Base-by-base conservation (phyloP, 2,797 vertebrate genomes). In the Poeciliopsis turneri region DNA sequence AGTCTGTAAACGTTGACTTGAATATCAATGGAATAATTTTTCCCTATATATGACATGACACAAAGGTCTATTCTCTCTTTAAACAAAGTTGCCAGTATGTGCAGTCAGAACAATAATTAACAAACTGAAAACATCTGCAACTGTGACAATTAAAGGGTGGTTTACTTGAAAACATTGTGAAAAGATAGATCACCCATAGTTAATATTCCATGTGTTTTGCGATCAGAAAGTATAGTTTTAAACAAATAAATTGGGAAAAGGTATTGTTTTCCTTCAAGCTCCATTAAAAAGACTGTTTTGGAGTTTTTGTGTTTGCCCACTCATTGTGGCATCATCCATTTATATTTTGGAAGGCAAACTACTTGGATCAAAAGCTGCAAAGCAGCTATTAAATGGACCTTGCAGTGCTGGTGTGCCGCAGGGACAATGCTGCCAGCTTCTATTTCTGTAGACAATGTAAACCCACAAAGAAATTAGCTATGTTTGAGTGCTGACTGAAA, bases 361-460 rank as follows among this genome's bases (percentile, higher is more conserved):
- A n/a, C 39, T 81, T 51, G 28, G 74, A 69, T 70, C 43, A 49
- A 69, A 79, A 73, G 36, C 75, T 72, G 45, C 51, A 66, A 16
- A 78, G 76, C 69, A 74, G 74, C 80, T 57, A 57, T 70, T 82
- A 76, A 87, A 82, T 41, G 74, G 78, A 72, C 73, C 70, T 68
- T 72, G 70, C 55, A 30, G 33, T n/a, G 10, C 71, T 74, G 59
- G 36, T 78, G 53, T 69, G 36, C 75, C 68, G 30, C 72, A 36
- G 57, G 43, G 69, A 77, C 75, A 53, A 57, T 73, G 61, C 84
- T 77, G 76, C 77, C 77, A 79, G 25, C 43, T 55, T 84, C 82
- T 86, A 85, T 86, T 91, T 87, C 69, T 49, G 75, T 79, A 85
- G 68, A 84, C 77, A 82, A 84, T 76, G 75, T 82, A 55, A 89